Evolutionary conservation across 2,888 invertebrate species (phyloP), one percentile per base, ranked within the genome.

Genomic region (Spodoptera picta): DNA sequence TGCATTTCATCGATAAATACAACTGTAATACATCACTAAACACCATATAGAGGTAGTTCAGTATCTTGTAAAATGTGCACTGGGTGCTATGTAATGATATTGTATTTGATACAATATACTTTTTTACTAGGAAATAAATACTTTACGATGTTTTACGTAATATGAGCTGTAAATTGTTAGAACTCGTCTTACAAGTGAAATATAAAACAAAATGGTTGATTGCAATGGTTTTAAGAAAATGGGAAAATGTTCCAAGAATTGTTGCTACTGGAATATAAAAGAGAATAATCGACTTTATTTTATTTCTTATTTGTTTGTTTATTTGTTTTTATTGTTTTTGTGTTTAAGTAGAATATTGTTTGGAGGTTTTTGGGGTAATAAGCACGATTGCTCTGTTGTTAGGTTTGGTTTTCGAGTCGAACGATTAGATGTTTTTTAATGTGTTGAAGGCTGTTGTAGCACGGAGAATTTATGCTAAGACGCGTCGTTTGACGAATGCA

Each of bases 41-140:
- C 49, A 41, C 55, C 51, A 64, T 27, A 47, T 77, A n/a, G n/a
- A n/a, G n/a, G n/a, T n/a, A 76, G 84, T 80, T 80, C 81, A 36
- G 79, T 78, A 83, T 83, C 79, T 83, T 73, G 63, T 61, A 77
- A 79, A 80, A 85, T 80, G 82, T 81, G 73, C 80, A 81, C 71
- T 75, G 77, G 78, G 80, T 77, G 61, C 66, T 52, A 70, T 54
- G 75, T 83, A 82, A 82, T 82, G 79, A 77, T 81, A 84, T 84
- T 87, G 85, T 84, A 83, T 73, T 78, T 79, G 80, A 81, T 81
- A 83, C 80, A 78, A 85, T 83, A 83, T 83, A 63, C 81, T 86
- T 83, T 86, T 86, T 86, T 87, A 86, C 77, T 80, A 71, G 76
- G 78, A 81, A 85, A 86, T 87, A 85, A 87, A 87, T 87, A 84